Percentiles rank a stretch among this genome's conserved stretches.
Evolutionary conservation across 2,797 vertebrate genomes (phyloP).

Genomic region (Carduelis carduelis): DNA sequence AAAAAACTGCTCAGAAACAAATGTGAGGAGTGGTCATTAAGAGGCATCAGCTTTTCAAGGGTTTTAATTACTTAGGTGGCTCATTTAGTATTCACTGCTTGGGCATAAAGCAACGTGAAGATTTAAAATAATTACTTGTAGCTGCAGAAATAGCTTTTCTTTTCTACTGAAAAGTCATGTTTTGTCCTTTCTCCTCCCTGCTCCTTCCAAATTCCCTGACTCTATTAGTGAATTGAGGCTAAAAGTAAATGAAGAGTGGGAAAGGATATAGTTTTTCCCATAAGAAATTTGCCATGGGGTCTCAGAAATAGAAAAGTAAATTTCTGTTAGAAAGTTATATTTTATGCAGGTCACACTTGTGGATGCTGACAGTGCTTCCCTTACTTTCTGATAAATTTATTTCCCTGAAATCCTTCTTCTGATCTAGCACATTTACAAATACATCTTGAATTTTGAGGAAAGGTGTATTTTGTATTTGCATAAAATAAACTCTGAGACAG

Average conservation of each 20-base stretch:
- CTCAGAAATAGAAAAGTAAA: background rate
- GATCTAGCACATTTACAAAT: background rate
- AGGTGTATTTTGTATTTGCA: background rate
- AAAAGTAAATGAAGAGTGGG: background rate
- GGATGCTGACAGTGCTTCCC: background rate
- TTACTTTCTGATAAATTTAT: background rate
- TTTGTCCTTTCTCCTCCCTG: background rate
- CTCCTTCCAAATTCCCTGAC: background rate
- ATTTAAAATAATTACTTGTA: background rate
- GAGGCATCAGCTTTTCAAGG: background rate
- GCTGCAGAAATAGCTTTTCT: background rate
- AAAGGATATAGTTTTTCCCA: background rate
- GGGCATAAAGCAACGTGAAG: background rate
- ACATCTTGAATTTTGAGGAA: background rate
- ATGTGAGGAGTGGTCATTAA: background rate
- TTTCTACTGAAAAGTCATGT: accelerated
- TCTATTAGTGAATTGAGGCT: background rate
- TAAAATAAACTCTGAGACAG: background rate
- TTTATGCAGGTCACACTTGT: background rate
- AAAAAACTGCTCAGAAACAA: background rate
- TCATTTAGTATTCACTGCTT: background rate
- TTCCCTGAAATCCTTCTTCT: background rate
- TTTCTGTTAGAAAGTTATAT: background rate
- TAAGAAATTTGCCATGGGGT: background rate
- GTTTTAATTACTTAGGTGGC: background rate